These are phyloP conservation scores for Eublepharis macularius DNA, from an alignment of 2,113 vertebrate species.

Conservation along the genomic window DNA sequence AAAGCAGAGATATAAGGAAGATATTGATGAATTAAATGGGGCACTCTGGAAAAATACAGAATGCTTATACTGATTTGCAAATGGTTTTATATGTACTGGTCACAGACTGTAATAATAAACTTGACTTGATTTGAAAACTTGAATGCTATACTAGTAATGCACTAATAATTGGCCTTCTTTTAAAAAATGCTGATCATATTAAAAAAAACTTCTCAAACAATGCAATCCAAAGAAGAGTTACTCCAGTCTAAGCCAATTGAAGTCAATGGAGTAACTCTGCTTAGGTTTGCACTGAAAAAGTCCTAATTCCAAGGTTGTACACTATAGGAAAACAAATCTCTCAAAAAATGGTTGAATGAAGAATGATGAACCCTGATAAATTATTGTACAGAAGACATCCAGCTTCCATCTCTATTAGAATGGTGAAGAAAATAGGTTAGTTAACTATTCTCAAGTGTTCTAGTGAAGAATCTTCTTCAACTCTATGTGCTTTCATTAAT, in stretches of 20 bases:
- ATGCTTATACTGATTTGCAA: too few relatives aligned
- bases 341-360: background rate
- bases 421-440: slow-evolving; percentile 62
- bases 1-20: slow-evolving; percentile 18
- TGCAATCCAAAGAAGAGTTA: too few relatives aligned
- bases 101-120: too few relatives aligned
- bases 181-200: slow-evolving; percentile 24
- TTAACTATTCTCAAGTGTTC: slow-evolving; percentile 61
- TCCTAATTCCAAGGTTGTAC: background rate
- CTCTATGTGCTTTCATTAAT: slow-evolving; percentile 54
- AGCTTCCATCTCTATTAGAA: slow-evolving; percentile 63
- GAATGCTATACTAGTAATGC: slow-evolving; percentile 1
- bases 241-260: too few relatives aligned
- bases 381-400: slow-evolving; percentile 49
- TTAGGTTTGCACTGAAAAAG: too few relatives aligned
- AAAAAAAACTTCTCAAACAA: slow-evolving; percentile 32
- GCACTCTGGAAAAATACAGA: slow-evolving; percentile 21
- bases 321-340: background rate
- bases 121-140: too few relatives aligned
- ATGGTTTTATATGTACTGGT: too few relatives aligned
- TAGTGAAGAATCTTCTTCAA: slow-evolving; percentile 41
- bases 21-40: slow-evolving; percentile 1
- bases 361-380: slow-evolving; percentile 43
- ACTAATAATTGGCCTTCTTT: slow-evolving; percentile 39
- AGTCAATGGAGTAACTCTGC: too few relatives aligned